These are phyloP conservation scores for Diglossa brunneiventris DNA, from an alignment of 2,113 vertebrate species.

Conservation along the genomic window DNA sequence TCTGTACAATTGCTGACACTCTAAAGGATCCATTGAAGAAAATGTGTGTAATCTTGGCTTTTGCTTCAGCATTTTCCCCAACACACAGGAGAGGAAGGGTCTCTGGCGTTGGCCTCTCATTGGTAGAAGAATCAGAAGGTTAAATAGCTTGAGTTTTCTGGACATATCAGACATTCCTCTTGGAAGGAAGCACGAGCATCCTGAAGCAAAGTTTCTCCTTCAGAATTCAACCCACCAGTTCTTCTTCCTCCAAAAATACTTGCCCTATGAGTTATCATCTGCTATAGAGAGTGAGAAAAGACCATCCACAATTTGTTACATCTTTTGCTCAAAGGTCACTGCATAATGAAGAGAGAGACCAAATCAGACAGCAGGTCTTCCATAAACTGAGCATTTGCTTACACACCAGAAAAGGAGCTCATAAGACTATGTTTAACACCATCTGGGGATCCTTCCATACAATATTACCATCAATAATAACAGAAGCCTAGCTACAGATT, in stretches of 20 bases:
- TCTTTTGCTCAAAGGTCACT: conserved; percentile 4
- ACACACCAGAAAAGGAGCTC: conserved; percentile 41
- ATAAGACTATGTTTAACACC: conserved; percentile 51
- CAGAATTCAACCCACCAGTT: not conserved
- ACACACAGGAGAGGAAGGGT: not conserved
- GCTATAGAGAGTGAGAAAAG: not conserved
- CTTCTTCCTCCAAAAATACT: not conserved
- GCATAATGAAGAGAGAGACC: conserved; percentile 5
- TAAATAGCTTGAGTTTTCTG: not conserved
- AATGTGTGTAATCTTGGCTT: not conserved
- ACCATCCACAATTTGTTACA: not conserved
- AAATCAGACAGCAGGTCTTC: conserved; percentile 50
- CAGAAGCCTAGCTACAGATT: conserved; percentile 61
- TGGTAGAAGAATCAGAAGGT: not conserved
- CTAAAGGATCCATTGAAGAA: not conserved
- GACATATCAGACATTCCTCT: not conserved
- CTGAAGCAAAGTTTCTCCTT: not conserved
- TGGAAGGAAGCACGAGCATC: fast-evolving
- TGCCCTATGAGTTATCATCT: not conserved
- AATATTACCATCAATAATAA: conserved; percentile 52
- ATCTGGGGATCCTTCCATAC: conserved; percentile 52
- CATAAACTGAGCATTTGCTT: conserved; percentile 30
- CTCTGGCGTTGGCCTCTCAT: not conserved
- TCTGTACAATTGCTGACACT: not conserved
- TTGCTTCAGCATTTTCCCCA: not conserved